Evolutionary conservation across 1,140 invertebrate species (phyloP).

Genomic region (Zeugodacus cucurbitae): DNA sequence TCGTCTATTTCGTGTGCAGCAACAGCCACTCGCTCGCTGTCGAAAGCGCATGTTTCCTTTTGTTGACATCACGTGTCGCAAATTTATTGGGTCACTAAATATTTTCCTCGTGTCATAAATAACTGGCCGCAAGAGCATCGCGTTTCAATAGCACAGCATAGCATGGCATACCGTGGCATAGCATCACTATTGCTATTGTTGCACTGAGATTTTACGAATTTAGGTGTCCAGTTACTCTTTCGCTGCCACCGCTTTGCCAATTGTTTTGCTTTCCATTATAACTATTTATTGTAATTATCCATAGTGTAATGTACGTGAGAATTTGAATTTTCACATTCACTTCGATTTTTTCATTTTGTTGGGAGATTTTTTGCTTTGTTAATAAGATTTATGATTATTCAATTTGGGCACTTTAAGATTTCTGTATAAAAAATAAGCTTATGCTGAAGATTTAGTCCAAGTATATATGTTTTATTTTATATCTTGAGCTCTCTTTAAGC

Average conservation of each 20-base stretch:
- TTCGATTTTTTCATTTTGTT: background rate
- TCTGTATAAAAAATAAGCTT: too few species aligned
- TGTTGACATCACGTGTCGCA: conserved; percentile 16
- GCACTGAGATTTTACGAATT: background rate
- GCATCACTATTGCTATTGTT: background rate
- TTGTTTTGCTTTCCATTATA: background rate
- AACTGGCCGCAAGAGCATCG: background rate
- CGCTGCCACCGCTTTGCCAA: background rate
- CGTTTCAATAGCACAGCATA: background rate
- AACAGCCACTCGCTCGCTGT: background rate
- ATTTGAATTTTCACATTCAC: background rate
- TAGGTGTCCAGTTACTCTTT: background rate
- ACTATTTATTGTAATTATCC: background rate
- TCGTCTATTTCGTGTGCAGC: background rate
- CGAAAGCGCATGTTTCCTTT: background rate
- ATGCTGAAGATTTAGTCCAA: too few species aligned
- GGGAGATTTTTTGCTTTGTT: background rate
- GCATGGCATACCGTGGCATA: background rate
- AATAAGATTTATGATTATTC: background rate
- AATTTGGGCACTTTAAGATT: background rate
- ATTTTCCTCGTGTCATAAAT: background rate
- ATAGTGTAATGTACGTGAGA: background rate
- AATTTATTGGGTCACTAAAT: conserved; percentile 24
- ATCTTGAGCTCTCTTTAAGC: too few species aligned
- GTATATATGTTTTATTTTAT: too few species aligned